Base-by-base conservation (phyloP, 2,888 invertebrate species). In the Ganaspis brasiliensis region DNA sequence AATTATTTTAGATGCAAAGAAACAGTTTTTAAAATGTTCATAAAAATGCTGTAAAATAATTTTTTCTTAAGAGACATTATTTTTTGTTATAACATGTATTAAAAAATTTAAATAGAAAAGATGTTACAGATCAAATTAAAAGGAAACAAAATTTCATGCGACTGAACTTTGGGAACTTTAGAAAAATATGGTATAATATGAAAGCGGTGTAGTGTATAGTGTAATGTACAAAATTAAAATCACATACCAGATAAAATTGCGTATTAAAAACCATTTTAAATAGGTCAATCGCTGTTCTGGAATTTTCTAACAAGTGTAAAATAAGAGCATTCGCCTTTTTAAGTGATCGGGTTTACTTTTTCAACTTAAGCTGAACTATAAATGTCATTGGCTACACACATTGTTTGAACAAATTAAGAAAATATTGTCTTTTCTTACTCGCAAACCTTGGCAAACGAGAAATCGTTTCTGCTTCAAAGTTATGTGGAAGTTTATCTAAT, bases 321-420 rank as follows among this genome's bases (percentile, higher is more conserved):
- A 63, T 19, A 67, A 45, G 67, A 45, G 24, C 45, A 24, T n/a
- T 8, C n/a, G 24, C 6, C 21, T 45, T 21, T 40, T 67, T 14
- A 40, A 67, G 45, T 45, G 24, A 67, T n/a, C 45, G 24, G 67
- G 45, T 67, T 67, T 45, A 10, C 37, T 40, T 63, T 67, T 26
- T 16, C 21, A 67, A 40, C n/a, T 21, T n/a, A 67, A 67, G 67
- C n/a, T 67, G 12, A 16, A 61, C 63, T 63, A 63, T 63, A 37
- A 52, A 52, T 19, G 19, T 14, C 21, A 35, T 21, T n/a, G 26
- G 1, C 4, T 8, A 4, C 3, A 26, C 57, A 57, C 26, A 67
- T 26, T 67, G 45, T n/a, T 45, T 67, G 67, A 24, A 8, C 67
- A 67, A 67, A 67, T 67, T 67, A 45, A 67, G 40, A 67, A 67